Evolutionary conservation across 2,113 vertebrate genomes (phyloP).

Genomic region (Pygoscelis adeliae): DNA sequence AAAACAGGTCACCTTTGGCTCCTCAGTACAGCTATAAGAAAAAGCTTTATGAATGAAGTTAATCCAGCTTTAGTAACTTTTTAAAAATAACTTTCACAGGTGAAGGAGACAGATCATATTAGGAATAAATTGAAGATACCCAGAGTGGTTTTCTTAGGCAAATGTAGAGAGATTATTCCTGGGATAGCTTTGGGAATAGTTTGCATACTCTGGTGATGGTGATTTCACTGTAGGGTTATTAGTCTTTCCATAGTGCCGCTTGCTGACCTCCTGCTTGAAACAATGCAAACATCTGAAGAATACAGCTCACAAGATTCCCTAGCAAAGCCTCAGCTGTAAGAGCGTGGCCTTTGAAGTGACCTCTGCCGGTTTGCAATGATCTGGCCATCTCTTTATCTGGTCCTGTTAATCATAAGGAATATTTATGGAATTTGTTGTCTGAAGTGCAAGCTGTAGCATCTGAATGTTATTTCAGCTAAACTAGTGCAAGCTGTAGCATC

Average conservation of each 20-base stretch:
- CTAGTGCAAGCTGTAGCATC: neutral
- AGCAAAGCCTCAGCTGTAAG: neutral
- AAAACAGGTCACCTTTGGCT: neutral
- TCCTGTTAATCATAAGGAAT: neutral
- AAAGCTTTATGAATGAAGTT: neutral
- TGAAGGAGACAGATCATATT: neutral
- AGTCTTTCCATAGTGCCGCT: neutral
- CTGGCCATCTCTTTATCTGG: neutral
- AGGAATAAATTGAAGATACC: neutral
- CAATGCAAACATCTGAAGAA: neutral
- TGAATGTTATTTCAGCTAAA: neutral
- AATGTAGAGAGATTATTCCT: neutral
- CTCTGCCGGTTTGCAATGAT: neutral
- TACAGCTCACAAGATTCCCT: neutral
- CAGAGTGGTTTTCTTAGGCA: neutral
- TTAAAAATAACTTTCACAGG: neutral
- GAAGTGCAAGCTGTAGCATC: neutral
- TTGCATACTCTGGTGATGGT: neutral
- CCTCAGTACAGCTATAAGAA: neutral
- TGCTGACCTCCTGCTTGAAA: neutral
- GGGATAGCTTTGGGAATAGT: neutral
- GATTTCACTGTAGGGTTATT: neutral
- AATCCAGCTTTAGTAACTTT: neutral
- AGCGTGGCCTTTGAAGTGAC: neutral
- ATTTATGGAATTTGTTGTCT: neutral